A percentile compares a stretch with the other conserved stretches of the same genome.
Evolutionary conservation across 1,140 invertebrate species (phyloP).

Genomic region (Matsumurasca onukii): DNA sequence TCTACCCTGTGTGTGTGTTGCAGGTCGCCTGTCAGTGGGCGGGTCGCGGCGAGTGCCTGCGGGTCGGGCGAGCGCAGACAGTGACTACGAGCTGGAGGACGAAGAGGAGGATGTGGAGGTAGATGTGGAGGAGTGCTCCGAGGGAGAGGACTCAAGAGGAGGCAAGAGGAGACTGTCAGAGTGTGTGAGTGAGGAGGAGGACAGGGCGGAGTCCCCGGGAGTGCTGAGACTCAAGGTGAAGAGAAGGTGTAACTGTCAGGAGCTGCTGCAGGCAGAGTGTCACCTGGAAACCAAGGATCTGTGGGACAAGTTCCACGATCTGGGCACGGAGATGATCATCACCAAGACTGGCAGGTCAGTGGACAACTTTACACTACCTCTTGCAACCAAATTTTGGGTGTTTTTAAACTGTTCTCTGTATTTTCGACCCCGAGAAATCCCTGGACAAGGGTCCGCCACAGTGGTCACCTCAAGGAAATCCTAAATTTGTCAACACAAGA

Average conservation of each 20-base stretch:
- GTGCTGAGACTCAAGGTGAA: conserved; percentile 35
- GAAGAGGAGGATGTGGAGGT: conserved; percentile 49
- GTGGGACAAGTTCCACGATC: conserved; percentile 92
- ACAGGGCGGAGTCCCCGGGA: conserved; percentile 33
- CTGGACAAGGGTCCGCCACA: too few relatives aligned
- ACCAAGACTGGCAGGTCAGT: conserved; percentile 94
- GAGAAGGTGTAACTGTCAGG: conserved; percentile 57
- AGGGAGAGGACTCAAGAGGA: conserved; percentile 45
- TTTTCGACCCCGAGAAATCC: too few relatives aligned
- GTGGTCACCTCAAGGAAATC: too few relatives aligned
- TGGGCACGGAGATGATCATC: conserved; percentile 98
- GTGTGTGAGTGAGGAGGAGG: conserved; percentile 33
- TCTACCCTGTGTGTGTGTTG: too few relatives aligned
- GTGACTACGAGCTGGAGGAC: conserved; percentile 2
- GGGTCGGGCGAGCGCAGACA: neutral
- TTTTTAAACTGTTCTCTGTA: too few relatives aligned
- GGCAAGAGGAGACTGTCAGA: conserved; percentile 30
- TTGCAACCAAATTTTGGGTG: too few relatives aligned
- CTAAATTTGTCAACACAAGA: too few relatives aligned
- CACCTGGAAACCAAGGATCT: conserved; percentile 73
- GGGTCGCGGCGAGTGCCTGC: neutral
- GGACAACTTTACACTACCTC: neutral
- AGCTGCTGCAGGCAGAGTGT: conserved; percentile 53
- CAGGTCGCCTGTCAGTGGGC: conserved; percentile 14
- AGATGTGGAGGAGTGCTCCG: conserved; percentile 50